Evolutionary conservation across 2,113 vertebrate genomes (phyloP).

Genomic region (Corythaixoides concolor): DNA sequence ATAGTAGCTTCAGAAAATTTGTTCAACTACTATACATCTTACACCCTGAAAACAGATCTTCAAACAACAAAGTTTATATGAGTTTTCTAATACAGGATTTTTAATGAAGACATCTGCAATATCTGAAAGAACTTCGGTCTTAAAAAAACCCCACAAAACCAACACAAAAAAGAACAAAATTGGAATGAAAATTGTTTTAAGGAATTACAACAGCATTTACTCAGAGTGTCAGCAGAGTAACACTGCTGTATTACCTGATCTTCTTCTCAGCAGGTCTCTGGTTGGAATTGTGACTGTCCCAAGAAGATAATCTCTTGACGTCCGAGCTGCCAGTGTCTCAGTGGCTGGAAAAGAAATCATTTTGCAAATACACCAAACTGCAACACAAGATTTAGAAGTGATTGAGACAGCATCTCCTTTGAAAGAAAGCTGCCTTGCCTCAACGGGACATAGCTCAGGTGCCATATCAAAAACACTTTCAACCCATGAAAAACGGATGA

Average conservation of each 20-base stretch:
- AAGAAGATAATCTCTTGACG: conserved; percentile 70
- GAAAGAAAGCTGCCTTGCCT: not conserved
- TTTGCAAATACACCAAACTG: not conserved
- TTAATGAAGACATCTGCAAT: not conserved
- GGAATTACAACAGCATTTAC: not conserved
- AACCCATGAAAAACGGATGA: not conserved
- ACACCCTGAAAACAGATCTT: not conserved
- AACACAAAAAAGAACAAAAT: not conserved
- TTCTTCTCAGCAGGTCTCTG: conserved; percentile 72
- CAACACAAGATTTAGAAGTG: not conserved
- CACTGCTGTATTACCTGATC: conserved; percentile 70
- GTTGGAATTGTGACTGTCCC: conserved; percentile 75
- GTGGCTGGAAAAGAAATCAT: conserved; percentile 21
- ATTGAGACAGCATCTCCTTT: not conserved
- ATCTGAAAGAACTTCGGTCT: not conserved
- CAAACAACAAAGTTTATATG: not conserved
- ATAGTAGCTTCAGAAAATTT: not conserved
- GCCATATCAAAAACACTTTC: not conserved
- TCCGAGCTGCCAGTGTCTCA: not conserved
- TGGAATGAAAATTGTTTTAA: not conserved
- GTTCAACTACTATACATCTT: not conserved
- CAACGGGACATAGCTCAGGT: not conserved
- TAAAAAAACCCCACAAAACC: not conserved
- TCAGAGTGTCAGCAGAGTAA: not conserved
- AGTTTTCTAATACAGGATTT: not conserved